phyloP scores from a whole-genome alignment of 2,797 vertebrate species.

The Danio kyathit region DNA sequence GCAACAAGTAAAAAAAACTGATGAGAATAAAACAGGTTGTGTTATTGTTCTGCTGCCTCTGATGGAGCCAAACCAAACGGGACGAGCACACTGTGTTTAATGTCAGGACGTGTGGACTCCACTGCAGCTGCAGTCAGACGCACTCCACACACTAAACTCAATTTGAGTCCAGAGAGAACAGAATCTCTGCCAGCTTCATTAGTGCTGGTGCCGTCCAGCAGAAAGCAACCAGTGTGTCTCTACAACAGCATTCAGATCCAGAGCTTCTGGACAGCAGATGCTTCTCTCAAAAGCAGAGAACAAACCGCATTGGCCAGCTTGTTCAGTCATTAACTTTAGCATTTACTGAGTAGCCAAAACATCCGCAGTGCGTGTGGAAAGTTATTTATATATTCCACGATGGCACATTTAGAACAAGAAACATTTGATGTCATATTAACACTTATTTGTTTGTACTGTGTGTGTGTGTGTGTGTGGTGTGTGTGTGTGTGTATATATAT shows the following conservation, averaged over 20 bases:
- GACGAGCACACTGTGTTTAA: neutral
- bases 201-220: neutral
- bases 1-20: neutral
- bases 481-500: too few species aligned
- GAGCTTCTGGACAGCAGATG: conserved; percentile 3
- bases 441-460: too few species aligned
- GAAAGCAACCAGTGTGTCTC: conserved; percentile 3
- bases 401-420: neutral
- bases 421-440: too few species aligned
- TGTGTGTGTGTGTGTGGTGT: too few species aligned
- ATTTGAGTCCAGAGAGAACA: conserved; percentile 31
- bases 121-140: neutral
- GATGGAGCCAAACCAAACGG: neutral
- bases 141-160: conserved; percentile 12
- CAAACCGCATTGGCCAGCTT: neutral
- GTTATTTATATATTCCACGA: neutral
- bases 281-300: neutral
- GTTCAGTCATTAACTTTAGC: neutral
- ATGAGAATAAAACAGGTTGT: conserved; percentile 18
- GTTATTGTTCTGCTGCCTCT: conserved; percentile 25
- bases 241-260: neutral
- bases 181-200: conserved; percentile 23
- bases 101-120: conserved; percentile 15
- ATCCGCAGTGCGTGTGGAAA: neutral
- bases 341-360: neutral